Percentiles rank a stretch among this genome's conserved stretches.
Evolutionary conservation across 2,797 vertebrate genomes (phyloP).

Genomic region (Pseudochromis fuscus): DNA sequence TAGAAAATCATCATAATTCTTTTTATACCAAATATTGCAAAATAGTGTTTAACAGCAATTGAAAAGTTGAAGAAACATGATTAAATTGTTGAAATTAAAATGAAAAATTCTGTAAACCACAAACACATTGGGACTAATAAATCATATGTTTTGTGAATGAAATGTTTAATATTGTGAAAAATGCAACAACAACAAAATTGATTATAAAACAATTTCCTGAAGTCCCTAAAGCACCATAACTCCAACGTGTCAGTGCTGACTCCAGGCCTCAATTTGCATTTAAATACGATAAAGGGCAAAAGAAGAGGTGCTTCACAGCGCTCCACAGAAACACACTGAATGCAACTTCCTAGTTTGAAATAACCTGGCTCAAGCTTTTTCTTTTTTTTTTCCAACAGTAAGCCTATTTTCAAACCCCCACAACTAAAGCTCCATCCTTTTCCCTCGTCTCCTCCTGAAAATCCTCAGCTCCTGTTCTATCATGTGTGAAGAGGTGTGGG

Average conservation of each 20-base stretch:
- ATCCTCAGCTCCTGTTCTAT: constrained; percentile 54
- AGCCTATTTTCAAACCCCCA: constrained; percentile 53
- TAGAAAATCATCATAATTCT: too few species aligned
- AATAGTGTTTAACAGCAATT: too few species aligned
- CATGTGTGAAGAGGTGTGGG: constrained; percentile 70
- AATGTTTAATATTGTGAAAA: too few species aligned
- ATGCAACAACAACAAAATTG: not conserved
- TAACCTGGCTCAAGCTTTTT: constrained; percentile 30
- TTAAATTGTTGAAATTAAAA: too few species aligned
- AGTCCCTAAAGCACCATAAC: not conserved
- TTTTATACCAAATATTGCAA: too few species aligned
- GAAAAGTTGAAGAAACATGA: too few species aligned
- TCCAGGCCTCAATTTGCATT: not conserved
- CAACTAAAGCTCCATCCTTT: constrained; percentile 42
- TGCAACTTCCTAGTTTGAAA: constrained; percentile 21
- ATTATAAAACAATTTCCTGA: not conserved
- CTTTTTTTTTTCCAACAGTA: too few species aligned
- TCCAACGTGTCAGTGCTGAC: not conserved
- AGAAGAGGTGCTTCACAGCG: not conserved
- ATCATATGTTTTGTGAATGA: too few species aligned
- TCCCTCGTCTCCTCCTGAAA: constrained; percentile 24
- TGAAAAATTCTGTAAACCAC: too few species aligned
- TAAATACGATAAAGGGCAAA: not conserved
- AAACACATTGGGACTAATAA: too few species aligned
- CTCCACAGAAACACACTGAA: not conserved